A percentile compares a stretch with the other conserved stretches of the same genome.
Evolutionary conservation across 1,140 invertebrate species (phyloP).

Genomic region (Drosophila pachea): DNA sequence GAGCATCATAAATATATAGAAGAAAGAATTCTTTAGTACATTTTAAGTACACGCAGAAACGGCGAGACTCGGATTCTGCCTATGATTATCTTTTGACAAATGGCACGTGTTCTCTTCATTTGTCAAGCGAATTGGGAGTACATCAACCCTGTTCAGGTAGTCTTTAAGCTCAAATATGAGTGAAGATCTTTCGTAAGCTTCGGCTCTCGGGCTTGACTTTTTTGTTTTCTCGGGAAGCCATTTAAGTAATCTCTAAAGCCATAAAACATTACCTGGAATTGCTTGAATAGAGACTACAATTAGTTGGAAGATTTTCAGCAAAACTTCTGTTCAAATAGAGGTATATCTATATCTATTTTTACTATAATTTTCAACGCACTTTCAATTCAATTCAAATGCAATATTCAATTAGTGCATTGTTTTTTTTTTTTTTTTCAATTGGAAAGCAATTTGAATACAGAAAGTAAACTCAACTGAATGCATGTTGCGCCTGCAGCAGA

Average conservation of each 20-base stretch:
- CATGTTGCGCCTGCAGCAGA: conserved; percentile 10
- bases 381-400: conserved; percentile 30
- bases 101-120: conserved; percentile 53
- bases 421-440: conserved; percentile 26
- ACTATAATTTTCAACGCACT: neutral
- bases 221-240: neutral
- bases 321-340: too few species aligned
- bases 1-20: conserved; percentile 67
- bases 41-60: conserved; percentile 36
- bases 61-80: conserved; percentile 13
- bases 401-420: conserved; percentile 46
- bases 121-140: conserved; percentile 20
- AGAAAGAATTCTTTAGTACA: conserved; percentile 47
- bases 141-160: conserved; percentile 27
- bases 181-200: neutral
- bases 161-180: neutral
- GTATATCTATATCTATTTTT: neutral
- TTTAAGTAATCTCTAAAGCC: neutral
- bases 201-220: neutral
- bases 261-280: conserved; percentile 2
- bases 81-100: conserved; percentile 63
- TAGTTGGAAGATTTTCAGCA: too few species aligned
- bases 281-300: neutral
- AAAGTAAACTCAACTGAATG: conserved; percentile 26
- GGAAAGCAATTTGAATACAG: conserved; percentile 36